These are phyloP conservation scores for Myzus persicae DNA, from an alignment of 1,140 invertebrate species.

Conservation along the genomic window DNA sequence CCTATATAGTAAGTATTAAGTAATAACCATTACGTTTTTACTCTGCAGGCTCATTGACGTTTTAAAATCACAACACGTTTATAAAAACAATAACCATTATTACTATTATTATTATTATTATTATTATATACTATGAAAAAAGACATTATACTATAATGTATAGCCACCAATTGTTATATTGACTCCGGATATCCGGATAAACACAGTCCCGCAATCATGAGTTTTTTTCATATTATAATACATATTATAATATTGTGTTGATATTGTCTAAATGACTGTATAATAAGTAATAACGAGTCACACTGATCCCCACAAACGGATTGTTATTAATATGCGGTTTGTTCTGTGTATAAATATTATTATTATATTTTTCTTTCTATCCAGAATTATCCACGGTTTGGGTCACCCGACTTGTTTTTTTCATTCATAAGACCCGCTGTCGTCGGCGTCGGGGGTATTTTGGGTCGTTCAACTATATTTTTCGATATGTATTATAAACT, in stretches of 20 bases:
- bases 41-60: neutral
- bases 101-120: neutral
- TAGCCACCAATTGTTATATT: neutral
- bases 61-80: neutral
- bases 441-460: neutral
- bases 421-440: neutral
- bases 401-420: neutral
- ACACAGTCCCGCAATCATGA: neutral
- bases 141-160: neutral
- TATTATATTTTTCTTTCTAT: neutral
- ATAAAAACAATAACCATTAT: neutral
- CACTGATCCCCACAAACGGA: neutral
- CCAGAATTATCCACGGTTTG: neutral
- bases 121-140: neutral
- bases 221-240: neutral
- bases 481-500: neutral
- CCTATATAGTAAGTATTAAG: neutral
- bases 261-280: neutral
- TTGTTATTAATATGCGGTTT: neutral
- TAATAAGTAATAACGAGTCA: neutral
- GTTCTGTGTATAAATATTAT: neutral
- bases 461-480: neutral
- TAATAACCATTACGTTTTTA: neutral
- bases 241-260: neutral
- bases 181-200: neutral